A percentile compares a stretch with the other conserved stretches of the same genome.
These are phyloP conservation scores for Drosophila hamatofila DNA, from an alignment of 2,888 invertebrate species.

Conservation along the genomic window DNA sequence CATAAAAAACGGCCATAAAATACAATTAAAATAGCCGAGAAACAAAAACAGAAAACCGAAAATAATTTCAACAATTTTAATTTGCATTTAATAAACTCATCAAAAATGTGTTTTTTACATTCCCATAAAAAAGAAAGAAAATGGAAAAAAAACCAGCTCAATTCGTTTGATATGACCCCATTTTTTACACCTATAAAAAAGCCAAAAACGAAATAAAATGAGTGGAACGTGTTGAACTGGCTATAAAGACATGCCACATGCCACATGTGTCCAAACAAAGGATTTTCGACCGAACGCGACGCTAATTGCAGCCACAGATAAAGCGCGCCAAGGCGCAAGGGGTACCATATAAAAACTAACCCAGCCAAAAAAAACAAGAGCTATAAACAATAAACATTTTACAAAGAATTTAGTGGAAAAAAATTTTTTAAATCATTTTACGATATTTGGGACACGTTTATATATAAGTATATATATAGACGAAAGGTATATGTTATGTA, in stretches of 20 bases:
- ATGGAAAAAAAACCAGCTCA: constrained; percentile 47
- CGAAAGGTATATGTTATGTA: constrained; percentile 10
- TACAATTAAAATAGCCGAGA: constrained; percentile 54
- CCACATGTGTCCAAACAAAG: constrained; percentile 77
- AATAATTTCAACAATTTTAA: constrained; percentile 71
- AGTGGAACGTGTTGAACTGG: constrained; percentile 41
- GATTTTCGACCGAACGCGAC: constrained; percentile 63
- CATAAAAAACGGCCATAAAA: constrained; percentile 61
- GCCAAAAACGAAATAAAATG: constrained; percentile 15
- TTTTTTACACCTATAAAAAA: constrained; percentile 80
- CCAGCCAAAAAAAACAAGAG: constrained; percentile 25
- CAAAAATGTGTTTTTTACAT: constrained; percentile 54
- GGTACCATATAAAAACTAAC: constrained; percentile 38
- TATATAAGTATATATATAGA: constrained; percentile 2
- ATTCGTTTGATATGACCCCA: constrained; percentile 72
- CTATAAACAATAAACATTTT: constrained; percentile 58
- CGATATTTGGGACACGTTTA: constrained; percentile 50
- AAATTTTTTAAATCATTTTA: constrained; percentile 70
- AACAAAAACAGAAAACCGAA: neutral
- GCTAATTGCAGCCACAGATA: constrained; percentile 68
- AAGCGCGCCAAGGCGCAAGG: constrained; percentile 1
- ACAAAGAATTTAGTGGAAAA: constrained; percentile 71
- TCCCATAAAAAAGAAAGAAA: constrained; percentile 44
- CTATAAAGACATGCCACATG: constrained; percentile 46
- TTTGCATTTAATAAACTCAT: constrained; percentile 79